Evolutionary conservation across 2,888 invertebrate genomes (phyloP), one percentile per base, ranked within the genome.

Genomic region (Diarsia dahlii): DNA sequence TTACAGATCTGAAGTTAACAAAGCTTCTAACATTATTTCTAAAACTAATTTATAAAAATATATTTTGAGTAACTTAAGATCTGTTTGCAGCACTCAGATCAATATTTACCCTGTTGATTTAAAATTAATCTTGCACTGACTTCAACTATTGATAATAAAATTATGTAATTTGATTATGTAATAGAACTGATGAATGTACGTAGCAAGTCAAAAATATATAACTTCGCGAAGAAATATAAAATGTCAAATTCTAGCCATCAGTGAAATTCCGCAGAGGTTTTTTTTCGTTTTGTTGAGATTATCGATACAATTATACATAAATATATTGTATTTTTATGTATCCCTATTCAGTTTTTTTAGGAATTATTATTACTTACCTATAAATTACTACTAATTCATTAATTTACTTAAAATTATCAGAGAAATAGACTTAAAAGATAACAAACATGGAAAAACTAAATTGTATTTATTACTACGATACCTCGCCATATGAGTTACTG

Each of bases 401-500:
- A 5, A 63, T 34, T 65, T 28, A 64, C 20, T 46, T 3, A 63
- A 5, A 62, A 56, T 45, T 60, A 34, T 34, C 60, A 60, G 34
- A 34, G 34, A 60, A 60, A 34, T 58, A 58, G 58, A 58, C 3
- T 39, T 23, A 18, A n/a, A 10, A n/a, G 1, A n/a, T n/a, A n/a
- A n/a, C n/a, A n/a, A n/a, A n/a, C 28, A 46, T 2, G 2, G 2
- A n/a, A 62, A 73, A 50, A 23, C 20, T 3, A 9, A 48, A 39
- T 39, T 75, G 34, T 76, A 46, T 39, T 65, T 48, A 34, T 20
- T 12, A 50, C 3, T 23, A 56, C 23, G 13, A 50, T 52, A 78
- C 69, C 76, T 76, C 68, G 76, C 78, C 50, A 34, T 28, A 62
- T 48, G 23, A 39, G 20, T 58, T 56, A 60, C 50, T 66, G 50